Evolutionary conservation across 2,888 invertebrate species (phyloP).

Genomic region (Tenthredo distinguenda): DNA sequence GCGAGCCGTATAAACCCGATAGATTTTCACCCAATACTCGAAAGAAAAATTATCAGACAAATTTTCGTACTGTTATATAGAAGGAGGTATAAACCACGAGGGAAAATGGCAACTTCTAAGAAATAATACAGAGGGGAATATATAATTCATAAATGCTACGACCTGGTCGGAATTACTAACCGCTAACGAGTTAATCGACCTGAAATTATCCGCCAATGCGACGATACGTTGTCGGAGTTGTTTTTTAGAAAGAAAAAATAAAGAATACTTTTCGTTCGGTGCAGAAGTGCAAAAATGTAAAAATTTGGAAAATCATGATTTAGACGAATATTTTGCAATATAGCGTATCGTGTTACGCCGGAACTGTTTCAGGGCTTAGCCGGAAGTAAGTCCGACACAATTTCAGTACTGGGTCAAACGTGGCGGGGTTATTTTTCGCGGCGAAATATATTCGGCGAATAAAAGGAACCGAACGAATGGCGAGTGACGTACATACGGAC

Average conservation of each 20-base stretch:
- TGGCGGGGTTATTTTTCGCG: background rate
- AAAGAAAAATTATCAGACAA: background rate
- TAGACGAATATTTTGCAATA: background rate
- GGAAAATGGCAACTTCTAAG: background rate
- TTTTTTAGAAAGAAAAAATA: too few relatives aligned
- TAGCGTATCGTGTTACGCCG: slow-evolving; percentile 1
- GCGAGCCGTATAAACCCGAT: background rate
- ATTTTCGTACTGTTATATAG: background rate
- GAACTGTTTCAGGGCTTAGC: background rate
- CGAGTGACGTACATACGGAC: background rate
- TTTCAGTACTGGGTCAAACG: slow-evolving; percentile 19
- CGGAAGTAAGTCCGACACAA: background rate
- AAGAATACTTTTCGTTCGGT: background rate
- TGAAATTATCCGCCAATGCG: background rate
- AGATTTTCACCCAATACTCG: background rate
- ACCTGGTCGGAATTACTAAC: background rate
- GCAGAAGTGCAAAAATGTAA: background rate
- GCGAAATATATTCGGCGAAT: slow-evolving; percentile 1
- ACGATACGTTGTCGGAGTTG: background rate
- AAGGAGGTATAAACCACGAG: background rate
- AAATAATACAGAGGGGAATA: background rate
- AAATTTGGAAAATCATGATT: background rate
- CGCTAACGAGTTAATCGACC: background rate
- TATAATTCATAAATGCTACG: background rate
- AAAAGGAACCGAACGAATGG: background rate